A percentile compares a stretch with the other conserved stretches of the same genome.
phyloP scores from a whole-genome alignment of 2,113 vertebrate species.

The Chloropsis cyanopogon region DNA sequence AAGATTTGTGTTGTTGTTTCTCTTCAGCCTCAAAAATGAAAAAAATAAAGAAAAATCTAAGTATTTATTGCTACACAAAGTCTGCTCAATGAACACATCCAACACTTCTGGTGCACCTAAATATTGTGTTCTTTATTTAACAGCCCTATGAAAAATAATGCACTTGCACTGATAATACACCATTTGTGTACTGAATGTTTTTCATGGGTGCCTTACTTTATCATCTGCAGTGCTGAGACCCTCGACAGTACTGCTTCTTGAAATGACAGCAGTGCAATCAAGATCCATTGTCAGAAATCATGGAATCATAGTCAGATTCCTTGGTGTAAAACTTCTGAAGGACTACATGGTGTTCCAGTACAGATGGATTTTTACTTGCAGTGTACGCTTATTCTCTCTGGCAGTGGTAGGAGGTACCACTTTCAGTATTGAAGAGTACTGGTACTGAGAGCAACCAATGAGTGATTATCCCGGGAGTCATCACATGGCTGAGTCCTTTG shows the following conservation, averaged over 20 bases:
- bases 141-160: background rate
- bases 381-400: fast-evolving
- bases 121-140: background rate
- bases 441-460: background rate
- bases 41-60: background rate
- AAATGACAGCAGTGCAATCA: background rate
- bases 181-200: background rate
- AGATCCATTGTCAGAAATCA: background rate
- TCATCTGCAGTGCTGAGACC: background rate
- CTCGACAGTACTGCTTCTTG: background rate
- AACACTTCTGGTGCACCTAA: no score
- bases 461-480: background rate
- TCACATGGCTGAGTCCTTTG: background rate
- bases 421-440: background rate
- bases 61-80: no score
- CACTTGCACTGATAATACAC: background rate
- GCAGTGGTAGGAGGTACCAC: background rate
- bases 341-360: background rate
- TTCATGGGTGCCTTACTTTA: background rate
- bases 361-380: background rate
- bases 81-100: no score
- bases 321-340: background rate
- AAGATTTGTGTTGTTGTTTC: background rate
- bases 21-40: background rate
- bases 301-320: fast-evolving